These are phyloP conservation scores for Casuarius casuarius DNA, from an alignment of 2,113 vertebrate species.

Conservation along the genomic window DNA sequence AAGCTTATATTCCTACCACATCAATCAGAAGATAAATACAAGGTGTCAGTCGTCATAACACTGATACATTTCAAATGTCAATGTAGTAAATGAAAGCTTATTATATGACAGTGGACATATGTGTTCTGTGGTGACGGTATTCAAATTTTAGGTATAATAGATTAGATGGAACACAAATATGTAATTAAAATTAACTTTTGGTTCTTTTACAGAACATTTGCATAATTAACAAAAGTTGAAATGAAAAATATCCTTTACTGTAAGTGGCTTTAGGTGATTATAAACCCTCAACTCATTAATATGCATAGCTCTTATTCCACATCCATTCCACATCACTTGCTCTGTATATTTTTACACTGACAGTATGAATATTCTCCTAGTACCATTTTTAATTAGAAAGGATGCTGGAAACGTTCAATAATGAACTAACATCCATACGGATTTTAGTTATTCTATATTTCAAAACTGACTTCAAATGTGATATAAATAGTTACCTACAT, in stretches of 20 bases:
- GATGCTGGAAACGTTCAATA: neutral
- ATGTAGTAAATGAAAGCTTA: neutral
- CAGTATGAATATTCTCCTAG: neutral
- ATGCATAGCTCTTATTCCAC: neutral
- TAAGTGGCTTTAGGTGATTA: neutral
- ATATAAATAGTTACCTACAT: neutral
- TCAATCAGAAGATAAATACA: neutral
- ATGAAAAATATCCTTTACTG: neutral
- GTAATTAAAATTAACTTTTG: slow-evolving; percentile 8
- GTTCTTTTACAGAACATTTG: neutral
- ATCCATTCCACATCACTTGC: neutral
- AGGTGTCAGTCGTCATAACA: neutral
- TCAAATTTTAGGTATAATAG: neutral
- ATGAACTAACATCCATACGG: neutral
- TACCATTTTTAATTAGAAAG: neutral
- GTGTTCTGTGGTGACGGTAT: neutral
- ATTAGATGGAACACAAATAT: neutral
- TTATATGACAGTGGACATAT: neutral
- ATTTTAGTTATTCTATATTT: neutral
- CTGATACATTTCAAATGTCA: neutral
- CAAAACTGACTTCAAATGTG: neutral
- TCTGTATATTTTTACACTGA: neutral
- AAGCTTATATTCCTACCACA: neutral
- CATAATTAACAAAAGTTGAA: neutral
- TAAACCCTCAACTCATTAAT: neutral